phyloP scores from a whole-genome alignment of 2,888 invertebrate species.

The Drosophila tanythrix region DNA sequence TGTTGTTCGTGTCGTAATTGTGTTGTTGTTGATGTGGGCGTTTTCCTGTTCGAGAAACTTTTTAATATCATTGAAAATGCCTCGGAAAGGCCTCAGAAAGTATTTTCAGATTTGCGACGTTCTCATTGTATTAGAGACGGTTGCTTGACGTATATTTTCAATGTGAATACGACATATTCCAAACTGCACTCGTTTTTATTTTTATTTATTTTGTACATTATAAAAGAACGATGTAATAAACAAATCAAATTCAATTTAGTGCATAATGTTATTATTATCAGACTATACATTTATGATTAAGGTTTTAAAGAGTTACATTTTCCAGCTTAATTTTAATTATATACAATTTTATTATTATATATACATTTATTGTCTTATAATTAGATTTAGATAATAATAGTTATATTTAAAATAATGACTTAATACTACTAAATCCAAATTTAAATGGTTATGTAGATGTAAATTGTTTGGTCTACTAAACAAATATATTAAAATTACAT shows the following conservation, averaged over 20 bases:
- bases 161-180: background rate
- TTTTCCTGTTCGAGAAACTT: constrained; percentile 67
- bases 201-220: background rate
- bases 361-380: background rate
- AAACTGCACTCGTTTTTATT: background rate
- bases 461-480: background rate
- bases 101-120: constrained; percentile 70
- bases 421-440: background rate
- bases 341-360: background rate
- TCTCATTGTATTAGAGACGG: constrained; percentile 27
- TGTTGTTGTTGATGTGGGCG: constrained; percentile 32
- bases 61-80: constrained; percentile 75
- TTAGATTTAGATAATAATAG: background rate
- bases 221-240: background rate
- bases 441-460: background rate
- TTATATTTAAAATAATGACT: background rate
- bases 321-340: background rate
- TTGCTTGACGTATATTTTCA: background rate
- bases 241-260: background rate
- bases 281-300: background rate
- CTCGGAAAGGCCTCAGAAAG: constrained; percentile 52
- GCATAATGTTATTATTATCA: background rate
- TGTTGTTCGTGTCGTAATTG: constrained; percentile 20
- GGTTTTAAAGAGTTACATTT: background rate
- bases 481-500: background rate